Evolutionary conservation across 2,797 vertebrate genomes (phyloP), one percentile per base, ranked within the genome.

Genomic region (Parambassis ranga): DNA sequence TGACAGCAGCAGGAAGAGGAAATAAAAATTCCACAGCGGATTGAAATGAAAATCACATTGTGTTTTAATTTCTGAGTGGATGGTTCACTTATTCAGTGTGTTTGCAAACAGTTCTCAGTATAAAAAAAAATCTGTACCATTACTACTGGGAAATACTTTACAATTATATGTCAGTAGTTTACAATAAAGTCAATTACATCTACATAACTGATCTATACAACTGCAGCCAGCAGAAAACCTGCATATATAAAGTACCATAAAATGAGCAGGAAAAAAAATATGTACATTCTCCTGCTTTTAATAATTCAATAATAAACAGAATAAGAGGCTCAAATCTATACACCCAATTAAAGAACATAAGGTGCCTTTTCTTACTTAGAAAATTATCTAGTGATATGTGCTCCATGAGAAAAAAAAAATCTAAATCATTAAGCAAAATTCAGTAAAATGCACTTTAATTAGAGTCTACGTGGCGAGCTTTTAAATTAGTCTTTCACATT

Each of bases 111-210:
- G 31, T 62, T 79, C 48, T 88, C 69, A 84, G 81, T 82, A 84
- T 88, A 88, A 81, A 69, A 75, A 84, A 69, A 58, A 46, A 86
- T 75, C 63, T 71, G 81, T 83, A 75, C 70, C 79, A 48, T 66
- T 62, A 69, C 69, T 77, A 68, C 39, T 65, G 35, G 59, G 77
- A 85, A 86, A 95, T 90, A 94, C 85, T 92, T 94, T 92, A 93
- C 91, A 92, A 91, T 94, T 92, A 93, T 26, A 42, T 18, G 50
- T 52, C 61, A 69, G 83, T 85, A 84, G 87, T 94, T 90, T 91
- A 94, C 91, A 95, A 84, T 32, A 88, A 81, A 82, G 86, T 89
- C 71, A 85, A 68, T 90, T 39, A 74, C 82, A 82, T 90, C 91
- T 92, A 92, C 81, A 92, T 70, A 78, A 75, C 67, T 36, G 39